Evolutionary conservation across 2,888 invertebrate genomes (phyloP), one percentile per base, ranked within the genome.

Genomic region (Lycaena phlaeas): DNA sequence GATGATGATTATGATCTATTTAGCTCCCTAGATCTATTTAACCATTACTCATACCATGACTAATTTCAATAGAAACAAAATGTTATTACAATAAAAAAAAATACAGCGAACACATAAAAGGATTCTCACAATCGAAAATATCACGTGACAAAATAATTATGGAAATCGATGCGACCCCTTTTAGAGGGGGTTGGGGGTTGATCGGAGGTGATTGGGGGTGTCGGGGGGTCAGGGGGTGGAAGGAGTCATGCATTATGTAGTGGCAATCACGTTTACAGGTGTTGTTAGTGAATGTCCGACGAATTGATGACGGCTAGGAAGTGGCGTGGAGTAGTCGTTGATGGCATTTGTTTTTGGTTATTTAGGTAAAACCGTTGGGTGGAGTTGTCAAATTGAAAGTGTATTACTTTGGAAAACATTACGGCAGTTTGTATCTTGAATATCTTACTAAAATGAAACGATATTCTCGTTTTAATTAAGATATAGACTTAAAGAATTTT

Each of bases 201-300:
- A 34, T 45, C 22, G 40, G 41, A 36, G 38, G 28, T n/a, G 40
- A 27, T 17, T 25, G 26, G 45, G 36, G 36, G 29, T 54, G 59
- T 43, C 31, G 44, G 45, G 52, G 49, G 66, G 64, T 64, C 11
- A 11, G 18, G 31, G 14, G 18, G 34, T 11, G 18, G 15, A 22
- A 11, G 22, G 34, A 18, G 34, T 18, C 34, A 34, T 82, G 76
- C 75, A 82, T 82, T 75, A 81, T 81, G 73, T 74, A 79, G 75
- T 62, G 67, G 68, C 76, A 81, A 79, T 82, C 81, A 78, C 71
- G 73, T 68, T 61, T 72, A 41, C 43, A 45, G 74, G 74, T 78
- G 76, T 74, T 57, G 59, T 51, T 51, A 68, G 64, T 71, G 68
- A 76, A 73, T 75, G 78, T 66, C 59, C 44, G 54, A 52, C 49